Percentiles rank a stretch among this genome's conserved stretches.
These are phyloP conservation scores for Platalea minor DNA, from an alignment of 2,797 vertebrate species.

Conservation along the genomic window DNA sequence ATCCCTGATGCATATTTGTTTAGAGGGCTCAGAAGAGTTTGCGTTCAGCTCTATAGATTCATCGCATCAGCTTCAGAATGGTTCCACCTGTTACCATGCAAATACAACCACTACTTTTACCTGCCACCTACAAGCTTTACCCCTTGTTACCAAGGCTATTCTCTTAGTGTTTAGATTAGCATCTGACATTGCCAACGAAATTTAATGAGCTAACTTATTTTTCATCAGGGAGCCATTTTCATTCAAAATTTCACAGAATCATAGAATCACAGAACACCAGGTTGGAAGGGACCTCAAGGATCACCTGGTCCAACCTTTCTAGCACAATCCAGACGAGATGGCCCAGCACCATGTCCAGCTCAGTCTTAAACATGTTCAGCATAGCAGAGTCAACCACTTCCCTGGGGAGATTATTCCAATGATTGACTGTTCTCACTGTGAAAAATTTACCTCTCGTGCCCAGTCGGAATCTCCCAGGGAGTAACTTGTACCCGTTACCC, in stretches of 20 bases:
- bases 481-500: no score
- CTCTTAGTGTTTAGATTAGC: not conserved
- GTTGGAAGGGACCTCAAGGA: no score
- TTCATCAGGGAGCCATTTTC: not conserved
- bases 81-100: not conserved
- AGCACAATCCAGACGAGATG: no score
- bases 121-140: not conserved
- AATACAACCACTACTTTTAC: not conserved
- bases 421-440: no score
- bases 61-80: not conserved
- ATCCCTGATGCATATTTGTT: not conserved
- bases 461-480: no score
- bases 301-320: no score
- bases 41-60: not conserved
- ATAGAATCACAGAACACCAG: no score
- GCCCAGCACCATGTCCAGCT: no score
- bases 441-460: no score
- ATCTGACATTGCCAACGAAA: not conserved
- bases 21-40: not conserved
- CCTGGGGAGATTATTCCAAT: no score
- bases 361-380: no score
- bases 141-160: not conserved
- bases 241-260: not conserved
- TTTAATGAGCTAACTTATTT: not conserved
- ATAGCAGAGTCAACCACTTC: no score